A percentile compares a stretch with the other conserved stretches of the same genome.
Conservation (phyloP, 2,797 vertebrate species). For the Peromyscus eremicus region DNA sequence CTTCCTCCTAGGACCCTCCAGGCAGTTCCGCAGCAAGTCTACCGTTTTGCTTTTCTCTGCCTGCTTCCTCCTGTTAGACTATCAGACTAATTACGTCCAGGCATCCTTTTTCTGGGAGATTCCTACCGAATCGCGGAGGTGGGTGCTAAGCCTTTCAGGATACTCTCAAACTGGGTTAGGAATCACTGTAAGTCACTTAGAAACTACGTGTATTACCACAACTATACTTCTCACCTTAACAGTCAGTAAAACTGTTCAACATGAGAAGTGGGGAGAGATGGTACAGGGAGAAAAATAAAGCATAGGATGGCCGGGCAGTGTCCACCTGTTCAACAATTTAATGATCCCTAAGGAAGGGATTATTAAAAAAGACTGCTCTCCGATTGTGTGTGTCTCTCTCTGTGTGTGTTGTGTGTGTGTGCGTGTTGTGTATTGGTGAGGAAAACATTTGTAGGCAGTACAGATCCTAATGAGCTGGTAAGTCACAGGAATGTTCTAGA, state of each 20-base stretch:
- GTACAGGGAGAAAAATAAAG: background rate
- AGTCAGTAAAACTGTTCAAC: background rate
- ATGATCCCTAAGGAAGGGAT: background rate
- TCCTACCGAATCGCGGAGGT: background rate
- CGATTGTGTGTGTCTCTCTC: background rate
- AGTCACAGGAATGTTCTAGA: background rate
- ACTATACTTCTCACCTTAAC: background rate
- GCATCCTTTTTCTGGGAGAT: background rate
- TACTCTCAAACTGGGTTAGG: background rate
- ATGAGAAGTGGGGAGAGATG: background rate
- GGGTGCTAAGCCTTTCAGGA: background rate
- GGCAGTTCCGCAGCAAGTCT: background rate
- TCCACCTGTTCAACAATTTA: background rate
- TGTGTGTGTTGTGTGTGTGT: background rate
- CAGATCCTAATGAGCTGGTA: background rate
- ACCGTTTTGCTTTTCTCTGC: background rate
- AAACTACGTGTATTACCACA: background rate
- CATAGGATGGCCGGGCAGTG: background rate
- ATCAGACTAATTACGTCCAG: background rate
- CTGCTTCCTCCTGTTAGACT: background rate
- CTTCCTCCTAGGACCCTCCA: background rate
- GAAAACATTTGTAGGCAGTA: background rate
- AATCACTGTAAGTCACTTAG: background rate
- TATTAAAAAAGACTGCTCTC: background rate
- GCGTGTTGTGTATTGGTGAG: background rate